These are phyloP conservation scores for Brenthis ino DNA, from an alignment of 2,888 invertebrate genomes.

Conservation along the genomic window DNA sequence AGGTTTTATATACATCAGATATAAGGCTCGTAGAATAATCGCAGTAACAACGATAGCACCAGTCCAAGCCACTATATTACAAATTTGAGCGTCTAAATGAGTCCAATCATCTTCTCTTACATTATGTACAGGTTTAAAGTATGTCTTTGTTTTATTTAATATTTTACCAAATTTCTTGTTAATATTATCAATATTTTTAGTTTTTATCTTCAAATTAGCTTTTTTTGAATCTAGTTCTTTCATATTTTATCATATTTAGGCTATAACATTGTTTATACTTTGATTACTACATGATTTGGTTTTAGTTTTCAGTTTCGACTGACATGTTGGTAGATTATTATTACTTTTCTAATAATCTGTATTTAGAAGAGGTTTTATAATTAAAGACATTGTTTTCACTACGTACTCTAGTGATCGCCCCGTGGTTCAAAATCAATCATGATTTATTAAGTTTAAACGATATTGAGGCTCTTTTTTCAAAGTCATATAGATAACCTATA, in stretches of 20 bases:
- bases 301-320: neutral
- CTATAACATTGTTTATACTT: neutral
- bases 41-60: slow-evolving; percentile 49
- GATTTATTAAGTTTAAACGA: no score
- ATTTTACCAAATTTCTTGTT: slow-evolving; percentile 19
- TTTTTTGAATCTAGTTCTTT: neutral
- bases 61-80: slow-evolving; percentile 45
- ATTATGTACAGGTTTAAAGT: slow-evolving; percentile 5
- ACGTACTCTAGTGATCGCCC: no score
- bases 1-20: slow-evolving; percentile 51
- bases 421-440: no score
- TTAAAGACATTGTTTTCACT: no score
- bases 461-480: no score
- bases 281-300: neutral
- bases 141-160: slow-evolving; percentile 12
- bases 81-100: slow-evolving; percentile 19
- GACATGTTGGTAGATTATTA: neutral
- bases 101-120: slow-evolving; percentile 15
- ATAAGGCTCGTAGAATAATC: slow-evolving; percentile 52
- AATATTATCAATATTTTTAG: neutral
- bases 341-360: neutral
- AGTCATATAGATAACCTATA: no score
- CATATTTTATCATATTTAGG: slow-evolving; percentile 31
- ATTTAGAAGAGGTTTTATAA: neutral
- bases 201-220: slow-evolving; percentile 1